Conservation (phyloP, 2,797 vertebrate genomes). For the Rallus crepitans region DNA sequence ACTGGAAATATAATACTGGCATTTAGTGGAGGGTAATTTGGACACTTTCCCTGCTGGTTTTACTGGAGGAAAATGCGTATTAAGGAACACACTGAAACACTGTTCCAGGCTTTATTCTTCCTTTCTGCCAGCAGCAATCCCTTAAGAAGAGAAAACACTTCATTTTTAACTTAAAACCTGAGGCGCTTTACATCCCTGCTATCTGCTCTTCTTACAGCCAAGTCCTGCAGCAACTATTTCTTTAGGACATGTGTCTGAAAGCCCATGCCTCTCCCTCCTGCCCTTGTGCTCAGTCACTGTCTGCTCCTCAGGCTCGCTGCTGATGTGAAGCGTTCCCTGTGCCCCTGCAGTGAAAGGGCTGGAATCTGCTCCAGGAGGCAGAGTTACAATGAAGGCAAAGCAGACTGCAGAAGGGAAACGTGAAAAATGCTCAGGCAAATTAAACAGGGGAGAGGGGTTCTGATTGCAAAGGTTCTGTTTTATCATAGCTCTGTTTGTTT, state of each 20-base stretch:
- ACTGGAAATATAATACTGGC: constrained; percentile 55
- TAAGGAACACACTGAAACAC: constrained; percentile 80
- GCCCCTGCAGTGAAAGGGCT: neutral
- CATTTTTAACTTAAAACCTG: constrained; percentile 20
- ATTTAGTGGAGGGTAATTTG: constrained; percentile 79
- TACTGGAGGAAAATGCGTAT: constrained; percentile 74
- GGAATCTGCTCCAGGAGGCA: neutral
- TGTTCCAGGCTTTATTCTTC: constrained; percentile 70
- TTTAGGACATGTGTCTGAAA: neutral
- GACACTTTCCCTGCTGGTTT: constrained; percentile 83
- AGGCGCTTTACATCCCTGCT: constrained; percentile 24
- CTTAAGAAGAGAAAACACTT: constrained; percentile 58
- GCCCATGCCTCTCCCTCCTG: neutral
- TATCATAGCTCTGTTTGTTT: neutral
- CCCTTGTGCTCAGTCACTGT: neutral
- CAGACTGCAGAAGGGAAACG: neutral
- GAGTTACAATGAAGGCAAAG: neutral
- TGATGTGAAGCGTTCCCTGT: neutral
- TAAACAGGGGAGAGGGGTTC: neutral
- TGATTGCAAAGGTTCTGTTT: neutral
- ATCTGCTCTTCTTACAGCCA: neutral
- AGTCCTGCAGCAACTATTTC: neutral
- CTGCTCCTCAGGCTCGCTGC: neutral
- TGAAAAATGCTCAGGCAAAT: neutral
- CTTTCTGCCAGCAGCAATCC: constrained; percentile 56